Evolutionary conservation across 2,888 invertebrate species (phyloP).

Genomic region (Amaurobius ferox): DNA sequence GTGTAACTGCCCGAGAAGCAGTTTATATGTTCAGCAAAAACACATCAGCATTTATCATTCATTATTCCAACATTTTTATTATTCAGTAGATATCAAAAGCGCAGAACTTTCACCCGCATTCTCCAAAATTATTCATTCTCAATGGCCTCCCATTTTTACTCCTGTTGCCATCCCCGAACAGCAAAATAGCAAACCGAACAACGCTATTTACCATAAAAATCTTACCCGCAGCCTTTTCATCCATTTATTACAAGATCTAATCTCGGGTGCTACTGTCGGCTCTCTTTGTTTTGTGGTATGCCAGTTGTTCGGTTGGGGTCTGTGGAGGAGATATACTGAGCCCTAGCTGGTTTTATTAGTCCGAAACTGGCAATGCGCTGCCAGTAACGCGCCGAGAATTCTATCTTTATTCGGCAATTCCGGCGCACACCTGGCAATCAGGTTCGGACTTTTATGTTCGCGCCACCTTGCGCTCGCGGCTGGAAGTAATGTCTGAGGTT

Average conservation of each 20-base stretch:
- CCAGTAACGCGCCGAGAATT: constrained; percentile 71
- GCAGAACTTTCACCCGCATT: constrained; percentile 13
- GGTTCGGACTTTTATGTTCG: constrained; percentile 71
- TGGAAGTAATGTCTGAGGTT: constrained; percentile 71
- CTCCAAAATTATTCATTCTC: background rate
- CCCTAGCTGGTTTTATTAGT: constrained; percentile 70
- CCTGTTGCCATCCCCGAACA: constrained; percentile 10
- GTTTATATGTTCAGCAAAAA: background rate
- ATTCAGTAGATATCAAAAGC: background rate
- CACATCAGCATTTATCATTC: background rate
- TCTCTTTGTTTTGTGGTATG: constrained; percentile 71
- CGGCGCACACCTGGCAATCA: constrained; percentile 70
- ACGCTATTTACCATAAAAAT: constrained; percentile 66
- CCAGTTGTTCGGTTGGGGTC: constrained; percentile 54
- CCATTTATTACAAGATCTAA: constrained; percentile 69
- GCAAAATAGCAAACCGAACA: background rate
- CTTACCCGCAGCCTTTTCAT: constrained; percentile 65
- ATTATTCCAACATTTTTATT: background rate
- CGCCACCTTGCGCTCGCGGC: constrained; percentile 69
- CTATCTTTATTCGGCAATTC: constrained; percentile 70
- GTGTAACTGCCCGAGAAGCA: too few species aligned
- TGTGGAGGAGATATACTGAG: constrained; percentile 52
- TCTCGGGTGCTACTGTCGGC: constrained; percentile 55
- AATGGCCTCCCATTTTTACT: constrained; percentile 9
- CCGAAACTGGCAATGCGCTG: constrained; percentile 66